phyloP scores from a whole-genome alignment of 2,113 vertebrate genomes.

The Acanthochromis polyacanthus region DNA sequence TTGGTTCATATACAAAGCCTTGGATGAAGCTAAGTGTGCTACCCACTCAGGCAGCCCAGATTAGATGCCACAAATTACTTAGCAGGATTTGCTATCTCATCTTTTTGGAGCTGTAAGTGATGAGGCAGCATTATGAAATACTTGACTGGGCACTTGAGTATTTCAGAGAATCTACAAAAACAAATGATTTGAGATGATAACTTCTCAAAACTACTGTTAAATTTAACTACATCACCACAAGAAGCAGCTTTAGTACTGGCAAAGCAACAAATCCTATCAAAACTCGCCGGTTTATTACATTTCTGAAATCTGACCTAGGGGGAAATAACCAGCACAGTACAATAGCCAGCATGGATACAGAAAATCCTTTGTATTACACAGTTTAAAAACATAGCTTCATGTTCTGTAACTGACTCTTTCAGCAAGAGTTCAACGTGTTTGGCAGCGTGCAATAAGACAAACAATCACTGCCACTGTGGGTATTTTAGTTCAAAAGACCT shows the following conservation, averaged over 20 bases:
- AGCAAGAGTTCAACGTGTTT: not conserved
- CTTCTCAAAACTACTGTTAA: not conserved
- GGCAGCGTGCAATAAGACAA: not conserved
- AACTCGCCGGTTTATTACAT: not conserved
- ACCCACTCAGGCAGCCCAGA: not conserved
- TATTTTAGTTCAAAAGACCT: not conserved
- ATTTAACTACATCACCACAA: not conserved
- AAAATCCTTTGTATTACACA: not conserved
- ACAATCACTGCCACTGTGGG: constrained; percentile 1
- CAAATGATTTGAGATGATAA: too few relatives aligned
- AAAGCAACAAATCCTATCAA: constrained; percentile 9
- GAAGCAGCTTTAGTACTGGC: not conserved
- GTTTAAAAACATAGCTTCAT: not conserved
- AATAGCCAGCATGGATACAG: constrained; percentile 3
- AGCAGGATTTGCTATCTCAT: not conserved
- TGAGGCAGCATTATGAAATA: not conserved
- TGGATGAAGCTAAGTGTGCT: not conserved
- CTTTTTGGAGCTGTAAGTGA: not conserved
- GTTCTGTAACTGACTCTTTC: not conserved
- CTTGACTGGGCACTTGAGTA: not conserved
- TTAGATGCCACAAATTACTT: not conserved
- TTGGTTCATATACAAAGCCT: not conserved
- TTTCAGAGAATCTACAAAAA: too few relatives aligned
- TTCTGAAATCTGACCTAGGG: not conserved
- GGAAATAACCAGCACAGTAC: not conserved